Conservation (phyloP, 2,797 vertebrate genomes). For the Gymnopithys bicolor region DNA sequence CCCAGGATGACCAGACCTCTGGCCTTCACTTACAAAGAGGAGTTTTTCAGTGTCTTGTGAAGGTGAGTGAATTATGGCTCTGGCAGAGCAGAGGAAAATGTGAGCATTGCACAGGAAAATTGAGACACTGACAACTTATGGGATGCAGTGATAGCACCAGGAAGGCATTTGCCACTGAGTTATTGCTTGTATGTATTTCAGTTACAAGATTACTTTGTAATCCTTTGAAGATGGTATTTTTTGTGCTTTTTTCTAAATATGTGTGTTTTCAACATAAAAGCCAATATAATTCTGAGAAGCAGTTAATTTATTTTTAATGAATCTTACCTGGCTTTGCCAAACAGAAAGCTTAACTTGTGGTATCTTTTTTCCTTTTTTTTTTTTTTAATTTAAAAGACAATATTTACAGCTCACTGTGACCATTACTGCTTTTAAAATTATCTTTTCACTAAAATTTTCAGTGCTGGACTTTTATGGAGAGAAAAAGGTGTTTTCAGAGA, state of each 20-base stretch:
- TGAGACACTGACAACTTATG: neutral
- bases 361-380: neutral
- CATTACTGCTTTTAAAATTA: neutral
- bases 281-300: neutral
- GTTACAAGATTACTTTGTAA: neutral
- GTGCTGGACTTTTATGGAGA: neutral
- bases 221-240: neutral
- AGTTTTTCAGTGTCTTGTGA: neutral
- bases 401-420: neutral
- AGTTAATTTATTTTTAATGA: neutral
- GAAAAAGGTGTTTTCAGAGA: neutral
- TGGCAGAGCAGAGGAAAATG: neutral
- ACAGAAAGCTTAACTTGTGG: accelerated
- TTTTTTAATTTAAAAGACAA: neutral
- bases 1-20: neutral
- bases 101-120: neutral
- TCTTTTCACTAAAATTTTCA: neutral
- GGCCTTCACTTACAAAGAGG: neutral
- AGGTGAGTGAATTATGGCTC: neutral
- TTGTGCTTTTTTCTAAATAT: neutral
- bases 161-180: neutral
- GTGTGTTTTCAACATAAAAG: neutral
- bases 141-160: neutral
- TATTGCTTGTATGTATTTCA: neutral
- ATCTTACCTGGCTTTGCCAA: neutral